Percentiles rank a stretch among this genome's conserved stretches.
Conservation (phyloP, 2,888 invertebrate species). For the Trimorus sp. region DNA sequence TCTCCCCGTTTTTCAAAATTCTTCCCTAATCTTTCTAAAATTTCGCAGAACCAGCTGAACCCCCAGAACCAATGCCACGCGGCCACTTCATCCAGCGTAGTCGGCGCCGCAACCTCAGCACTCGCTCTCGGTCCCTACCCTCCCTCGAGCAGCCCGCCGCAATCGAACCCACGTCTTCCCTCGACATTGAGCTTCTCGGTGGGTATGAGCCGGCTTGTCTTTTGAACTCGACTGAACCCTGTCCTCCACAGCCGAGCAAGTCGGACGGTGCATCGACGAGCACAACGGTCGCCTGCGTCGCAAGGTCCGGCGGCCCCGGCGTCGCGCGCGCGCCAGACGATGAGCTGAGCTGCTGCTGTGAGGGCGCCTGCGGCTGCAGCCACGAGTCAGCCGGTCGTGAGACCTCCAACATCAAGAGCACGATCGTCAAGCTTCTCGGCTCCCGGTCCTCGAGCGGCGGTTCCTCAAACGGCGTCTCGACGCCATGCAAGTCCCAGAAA, state of each 20-base stretch:
- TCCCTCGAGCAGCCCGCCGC: slow-evolving; percentile 43
- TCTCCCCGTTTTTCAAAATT: too few species aligned
- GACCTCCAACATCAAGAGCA: slow-evolving; percentile 56
- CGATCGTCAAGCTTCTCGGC: slow-evolving; percentile 69
- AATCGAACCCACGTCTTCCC: slow-evolving; percentile 62
- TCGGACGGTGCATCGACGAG: slow-evolving; percentile 73
- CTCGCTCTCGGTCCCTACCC: slow-evolving; percentile 69
- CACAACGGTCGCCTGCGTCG: slow-evolving; percentile 71
- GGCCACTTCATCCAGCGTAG: slow-evolving; percentile 61
- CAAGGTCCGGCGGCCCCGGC: slow-evolving; percentile 62
- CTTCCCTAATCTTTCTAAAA: too few species aligned
- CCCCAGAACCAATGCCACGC: slow-evolving; percentile 39
- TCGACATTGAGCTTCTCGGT: slow-evolving; percentile 74
- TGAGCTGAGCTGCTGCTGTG: slow-evolving; percentile 71
- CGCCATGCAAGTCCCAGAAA: slow-evolving; percentile 65
- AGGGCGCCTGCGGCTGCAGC: slow-evolving; percentile 77
- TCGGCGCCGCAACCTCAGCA: slow-evolving; percentile 67
- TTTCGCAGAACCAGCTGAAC: slow-evolving; percentile 15
- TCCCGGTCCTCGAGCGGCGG: slow-evolving; percentile 59
- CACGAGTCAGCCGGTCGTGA: slow-evolving; percentile 12
- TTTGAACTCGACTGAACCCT: slow-evolving; percentile 64
- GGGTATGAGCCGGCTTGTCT: slow-evolving; percentile 73
- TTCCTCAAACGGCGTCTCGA: slow-evolving; percentile 66
- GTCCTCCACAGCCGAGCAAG: slow-evolving; percentile 73
- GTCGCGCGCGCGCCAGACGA: slow-evolving; percentile 36